These are phyloP conservation scores for Drosophila ustulata DNA, from an alignment of 2,888 invertebrate genomes.

Conservation along the genomic window DNA sequence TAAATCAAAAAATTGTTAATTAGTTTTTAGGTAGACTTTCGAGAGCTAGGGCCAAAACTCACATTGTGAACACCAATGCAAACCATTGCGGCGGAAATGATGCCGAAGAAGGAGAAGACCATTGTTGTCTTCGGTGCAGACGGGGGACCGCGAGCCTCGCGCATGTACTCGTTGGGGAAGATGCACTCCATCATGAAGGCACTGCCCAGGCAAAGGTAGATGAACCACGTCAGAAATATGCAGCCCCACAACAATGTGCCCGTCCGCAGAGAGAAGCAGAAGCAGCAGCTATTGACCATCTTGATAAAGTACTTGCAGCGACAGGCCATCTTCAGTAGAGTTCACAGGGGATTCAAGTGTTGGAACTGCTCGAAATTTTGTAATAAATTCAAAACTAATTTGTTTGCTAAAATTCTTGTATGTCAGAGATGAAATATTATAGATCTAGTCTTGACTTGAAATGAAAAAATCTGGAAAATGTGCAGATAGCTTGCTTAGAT, in stretches of 20 bases:
- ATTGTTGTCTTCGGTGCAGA: slow-evolving; percentile 65
- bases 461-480: neutral
- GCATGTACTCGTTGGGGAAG: slow-evolving; percentile 61
- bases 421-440: neutral
- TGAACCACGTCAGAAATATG: slow-evolving; percentile 62
- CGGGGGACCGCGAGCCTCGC: slow-evolving; percentile 6
- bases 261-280: slow-evolving; percentile 49
- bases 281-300: slow-evolving; percentile 55
- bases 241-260: slow-evolving; percentile 61
- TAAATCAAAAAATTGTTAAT: neutral
- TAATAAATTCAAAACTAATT: slow-evolving; percentile 10
- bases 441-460: neutral
- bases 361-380: slow-evolving; percentile 31
- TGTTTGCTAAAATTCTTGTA: neutral
- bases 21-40: neutral
- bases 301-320: slow-evolving; percentile 57
- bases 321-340: slow-evolving; percentile 52
- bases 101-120: slow-evolving; percentile 63
- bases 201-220: slow-evolving; percentile 58
- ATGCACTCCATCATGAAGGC: slow-evolving; percentile 69
- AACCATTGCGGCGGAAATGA: slow-evolving; percentile 49
- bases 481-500: slow-evolving; percentile 22
- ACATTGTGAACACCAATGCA: slow-evolving; percentile 71
- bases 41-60: slow-evolving; percentile 18
- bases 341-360: neutral